Evolutionary conservation across 2,113 vertebrate genomes (phyloP).

Genomic region (Indicator maculatus): DNA sequence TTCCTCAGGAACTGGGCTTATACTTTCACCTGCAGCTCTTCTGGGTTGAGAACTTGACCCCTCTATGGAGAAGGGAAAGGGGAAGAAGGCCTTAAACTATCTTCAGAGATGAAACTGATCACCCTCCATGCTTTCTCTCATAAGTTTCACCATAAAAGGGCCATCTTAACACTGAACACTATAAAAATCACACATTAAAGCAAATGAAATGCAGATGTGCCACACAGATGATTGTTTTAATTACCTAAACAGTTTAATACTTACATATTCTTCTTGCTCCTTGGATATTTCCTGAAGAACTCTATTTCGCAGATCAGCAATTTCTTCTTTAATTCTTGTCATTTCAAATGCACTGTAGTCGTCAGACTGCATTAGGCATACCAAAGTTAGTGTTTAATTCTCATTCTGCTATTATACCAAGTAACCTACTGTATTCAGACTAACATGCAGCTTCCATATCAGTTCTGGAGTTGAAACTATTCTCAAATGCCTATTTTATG

Average conservation of each 20-base stretch:
- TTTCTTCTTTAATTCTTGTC: constrained; percentile 78
- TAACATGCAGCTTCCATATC: neutral
- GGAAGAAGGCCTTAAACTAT: neutral
- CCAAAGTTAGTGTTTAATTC: neutral
- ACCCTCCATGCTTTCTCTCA: neutral
- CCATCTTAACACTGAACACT: neutral
- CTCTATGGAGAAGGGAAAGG: accelerated
- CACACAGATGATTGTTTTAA: neutral
- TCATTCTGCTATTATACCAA: neutral
- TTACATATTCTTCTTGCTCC: constrained; percentile 84
- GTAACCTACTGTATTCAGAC: neutral
- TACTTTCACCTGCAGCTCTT: neutral
- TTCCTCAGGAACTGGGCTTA: neutral
- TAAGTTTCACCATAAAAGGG: neutral
- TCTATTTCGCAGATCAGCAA: constrained; percentile 66
- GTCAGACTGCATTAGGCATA: constrained; percentile 69
- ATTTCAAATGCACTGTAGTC: constrained; percentile 75
- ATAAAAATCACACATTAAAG: neutral
- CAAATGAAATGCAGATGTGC: neutral
- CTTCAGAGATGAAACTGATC: neutral
- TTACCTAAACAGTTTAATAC: constrained; percentile 27
- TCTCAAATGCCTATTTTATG: neutral
- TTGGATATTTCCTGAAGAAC: constrained; percentile 78
- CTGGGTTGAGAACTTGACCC: neutral
- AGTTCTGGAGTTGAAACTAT: neutral